Percentiles rank a stretch among this genome's conserved stretches.
phyloP scores from a whole-genome alignment of 2,888 invertebrate species.

The Lithophane leautieri region DNA sequence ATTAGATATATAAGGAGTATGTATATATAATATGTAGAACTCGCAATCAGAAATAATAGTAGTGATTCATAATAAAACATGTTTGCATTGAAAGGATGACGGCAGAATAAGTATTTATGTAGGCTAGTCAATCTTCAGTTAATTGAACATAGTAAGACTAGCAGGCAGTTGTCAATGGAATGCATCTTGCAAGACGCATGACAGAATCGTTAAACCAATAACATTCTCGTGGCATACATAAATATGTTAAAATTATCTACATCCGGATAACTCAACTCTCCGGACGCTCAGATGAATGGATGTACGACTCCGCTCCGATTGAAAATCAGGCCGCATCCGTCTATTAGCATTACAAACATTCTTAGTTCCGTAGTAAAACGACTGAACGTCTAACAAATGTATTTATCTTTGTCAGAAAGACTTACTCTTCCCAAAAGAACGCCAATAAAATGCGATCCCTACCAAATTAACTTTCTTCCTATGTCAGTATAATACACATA shows the following conservation, averaged over 20 bases:
- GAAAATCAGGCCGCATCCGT: conserved; percentile 86
- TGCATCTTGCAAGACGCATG: conserved; percentile 59
- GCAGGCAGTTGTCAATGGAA: conserved; percentile 28
- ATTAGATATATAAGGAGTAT: conserved; percentile 3
- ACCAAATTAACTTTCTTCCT: conserved; percentile 34
- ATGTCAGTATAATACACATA: conserved; percentile 18
- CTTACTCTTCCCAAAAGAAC: conserved; percentile 6
- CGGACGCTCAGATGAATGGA: conserved; percentile 78
- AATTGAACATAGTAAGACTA: conserved; percentile 26
- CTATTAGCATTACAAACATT: conserved; percentile 81
- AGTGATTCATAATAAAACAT: conserved; percentile 19
- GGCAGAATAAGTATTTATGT: conserved; percentile 21
- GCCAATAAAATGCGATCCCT: conserved; percentile 16
- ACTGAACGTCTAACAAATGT: conserved; percentile 45
- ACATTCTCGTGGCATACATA: conserved; percentile 72
- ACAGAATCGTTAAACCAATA: conserved; percentile 67
- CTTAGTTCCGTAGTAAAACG: conserved; percentile 76
- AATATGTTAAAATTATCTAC: conserved; percentile 80
- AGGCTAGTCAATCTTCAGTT: conserved; percentile 25
- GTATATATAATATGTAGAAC: not conserved
- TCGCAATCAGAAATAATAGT: conserved; percentile 12
- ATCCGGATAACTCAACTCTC: conserved; percentile 78
- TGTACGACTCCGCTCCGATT: conserved; percentile 77
- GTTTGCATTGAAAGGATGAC: conserved; percentile 26
- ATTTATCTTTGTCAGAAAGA: conserved; percentile 10